Evolutionary conservation across 2,888 invertebrate species (phyloP).

Genomic region (Trachelus troglodyta): DNA sequence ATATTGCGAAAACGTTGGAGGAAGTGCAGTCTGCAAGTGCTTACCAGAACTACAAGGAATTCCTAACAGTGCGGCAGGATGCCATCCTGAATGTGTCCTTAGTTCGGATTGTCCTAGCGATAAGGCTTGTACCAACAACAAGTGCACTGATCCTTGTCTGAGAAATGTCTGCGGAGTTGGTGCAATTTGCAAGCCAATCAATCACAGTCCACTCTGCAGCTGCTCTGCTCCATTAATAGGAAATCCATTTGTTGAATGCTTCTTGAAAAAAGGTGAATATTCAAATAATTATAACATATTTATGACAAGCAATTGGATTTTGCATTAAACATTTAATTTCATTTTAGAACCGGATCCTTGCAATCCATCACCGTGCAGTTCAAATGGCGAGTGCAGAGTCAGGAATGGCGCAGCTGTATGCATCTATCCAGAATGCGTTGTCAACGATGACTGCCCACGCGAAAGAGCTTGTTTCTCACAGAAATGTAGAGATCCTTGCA

Average conservation of each 20-base stretch:
- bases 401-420: conserved; percentile 79
- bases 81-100: conserved; percentile 67
- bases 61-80: conserved; percentile 65
- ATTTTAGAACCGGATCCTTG: conserved; percentile 75
- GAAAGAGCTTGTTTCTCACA: conserved; percentile 85
- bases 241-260: conserved; percentile 68
- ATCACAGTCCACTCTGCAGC: conserved; percentile 83
- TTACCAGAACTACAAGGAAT: conserved; percentile 63
- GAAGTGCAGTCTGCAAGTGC: conserved; percentile 65
- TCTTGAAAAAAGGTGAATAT: conserved; percentile 55
- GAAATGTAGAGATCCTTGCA: conserved; percentile 86
- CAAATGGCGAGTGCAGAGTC: conserved; percentile 83
- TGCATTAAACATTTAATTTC: not conserved
- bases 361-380: conserved; percentile 84
- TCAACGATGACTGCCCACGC: conserved; percentile 88
- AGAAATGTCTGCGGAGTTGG: conserved; percentile 83
- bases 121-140: conserved; percentile 83
- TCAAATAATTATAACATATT: conserved; percentile 2
- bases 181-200: conserved; percentile 79
- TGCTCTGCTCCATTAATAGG: conserved; percentile 71
- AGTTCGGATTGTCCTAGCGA: conserved; percentile 83
- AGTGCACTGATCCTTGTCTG: conserved; percentile 84
- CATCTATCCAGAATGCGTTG: conserved; percentile 87
- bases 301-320: not conserved
- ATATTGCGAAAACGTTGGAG: conserved; percentile 63